Evolutionary conservation across 2,888 invertebrate species (phyloP).

Genomic region (Slavum lentiscoides): DNA sequence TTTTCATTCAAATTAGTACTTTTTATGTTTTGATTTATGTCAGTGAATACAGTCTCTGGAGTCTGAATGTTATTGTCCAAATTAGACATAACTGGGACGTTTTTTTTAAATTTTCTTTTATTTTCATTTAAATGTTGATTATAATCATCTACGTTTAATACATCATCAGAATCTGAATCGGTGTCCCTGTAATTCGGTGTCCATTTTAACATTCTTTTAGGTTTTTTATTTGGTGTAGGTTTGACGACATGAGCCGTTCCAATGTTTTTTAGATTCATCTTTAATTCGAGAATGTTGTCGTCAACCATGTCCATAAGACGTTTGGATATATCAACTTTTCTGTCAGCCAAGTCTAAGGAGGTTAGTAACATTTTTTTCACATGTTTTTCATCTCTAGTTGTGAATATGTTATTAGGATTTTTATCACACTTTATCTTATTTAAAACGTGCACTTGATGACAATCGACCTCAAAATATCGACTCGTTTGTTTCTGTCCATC

Average conservation of each 20-base stretch:
- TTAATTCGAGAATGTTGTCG: background rate
- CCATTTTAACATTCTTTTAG: conserved; percentile 17
- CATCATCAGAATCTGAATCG: background rate
- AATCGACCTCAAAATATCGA: conserved; percentile 18
- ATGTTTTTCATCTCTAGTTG: background rate
- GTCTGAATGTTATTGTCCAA: background rate
- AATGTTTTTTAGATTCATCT: background rate
- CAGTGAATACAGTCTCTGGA: background rate
- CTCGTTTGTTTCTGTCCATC: conserved; percentile 27
- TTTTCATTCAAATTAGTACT: background rate
- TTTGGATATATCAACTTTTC: conserved; percentile 18
- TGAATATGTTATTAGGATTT: background rate
- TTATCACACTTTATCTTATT: conserved; percentile 3
- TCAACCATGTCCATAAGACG: background rate
- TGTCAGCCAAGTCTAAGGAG: conserved; percentile 16
- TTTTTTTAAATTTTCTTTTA: background rate
- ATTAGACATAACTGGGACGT: background rate
- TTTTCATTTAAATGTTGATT: background rate
- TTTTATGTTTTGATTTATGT: background rate
- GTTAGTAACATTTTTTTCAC: conserved; percentile 10
- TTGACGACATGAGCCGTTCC: background rate
- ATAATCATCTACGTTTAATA: background rate
- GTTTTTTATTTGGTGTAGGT: background rate
- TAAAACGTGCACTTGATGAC: conserved; percentile 12
- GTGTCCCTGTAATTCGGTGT: background rate